Percentiles rank a stretch among this genome's conserved stretches.
Conservation (phyloP, 2,113 vertebrate species). For the Sapajus apella region DNA sequence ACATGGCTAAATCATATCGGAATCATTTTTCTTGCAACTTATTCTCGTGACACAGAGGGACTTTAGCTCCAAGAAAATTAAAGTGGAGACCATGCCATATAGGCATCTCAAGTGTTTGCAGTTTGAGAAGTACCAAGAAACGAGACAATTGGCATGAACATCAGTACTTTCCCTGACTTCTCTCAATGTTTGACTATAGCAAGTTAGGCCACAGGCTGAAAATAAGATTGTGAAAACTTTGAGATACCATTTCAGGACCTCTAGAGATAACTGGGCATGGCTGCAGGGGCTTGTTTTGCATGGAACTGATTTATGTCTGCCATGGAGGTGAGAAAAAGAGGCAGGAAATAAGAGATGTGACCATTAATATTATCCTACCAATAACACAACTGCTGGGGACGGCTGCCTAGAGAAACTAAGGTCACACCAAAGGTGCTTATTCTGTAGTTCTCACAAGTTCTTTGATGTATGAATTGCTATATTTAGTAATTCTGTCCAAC, state of each 20-base stretch:
- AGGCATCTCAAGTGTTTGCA: not conserved
- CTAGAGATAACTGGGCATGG: not conserved
- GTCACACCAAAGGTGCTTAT: not conserved
- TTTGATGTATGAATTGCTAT: slow-evolving; percentile 30
- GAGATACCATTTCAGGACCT: not conserved
- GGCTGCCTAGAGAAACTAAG: not conserved
- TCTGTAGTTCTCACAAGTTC: not conserved
- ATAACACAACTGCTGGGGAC: not conserved
- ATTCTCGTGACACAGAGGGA: not conserved
- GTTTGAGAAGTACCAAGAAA: not conserved
- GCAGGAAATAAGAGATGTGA: not conserved
- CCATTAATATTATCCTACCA: not conserved
- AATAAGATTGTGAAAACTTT: not conserved
- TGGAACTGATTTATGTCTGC: not conserved
- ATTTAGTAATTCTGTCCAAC: slow-evolving; percentile 25
- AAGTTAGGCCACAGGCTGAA: not conserved
- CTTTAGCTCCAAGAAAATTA: not conserved
- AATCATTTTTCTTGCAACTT: not conserved
- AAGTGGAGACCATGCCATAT: not conserved
- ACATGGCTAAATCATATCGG: too few species aligned
- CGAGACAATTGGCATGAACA: not conserved
- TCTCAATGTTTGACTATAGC: not conserved
- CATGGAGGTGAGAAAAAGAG: not conserved
- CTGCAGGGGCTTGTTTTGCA: not conserved
- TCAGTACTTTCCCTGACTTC: not conserved